A percentile compares a stretch with the other conserved stretches of the same genome.
Conservation (phyloP, 2,797 vertebrate species). For the Prunella strophiata region DNA sequence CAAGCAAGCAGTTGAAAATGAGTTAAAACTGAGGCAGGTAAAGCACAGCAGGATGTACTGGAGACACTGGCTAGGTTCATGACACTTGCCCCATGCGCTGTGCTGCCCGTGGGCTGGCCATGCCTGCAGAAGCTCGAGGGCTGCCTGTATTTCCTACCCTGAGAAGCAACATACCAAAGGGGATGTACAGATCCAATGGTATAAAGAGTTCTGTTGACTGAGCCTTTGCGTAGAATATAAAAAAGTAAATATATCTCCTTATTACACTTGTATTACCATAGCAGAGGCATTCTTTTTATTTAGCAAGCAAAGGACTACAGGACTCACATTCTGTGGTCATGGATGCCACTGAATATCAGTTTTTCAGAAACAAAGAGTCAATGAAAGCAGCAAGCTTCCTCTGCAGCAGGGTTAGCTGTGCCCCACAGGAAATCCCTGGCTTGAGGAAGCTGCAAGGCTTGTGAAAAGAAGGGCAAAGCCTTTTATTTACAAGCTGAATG, state of each 20-base stretch:
- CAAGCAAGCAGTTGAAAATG: not conserved
- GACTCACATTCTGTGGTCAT: not conserved
- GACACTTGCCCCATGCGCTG: not conserved
- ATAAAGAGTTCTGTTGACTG: not conserved
- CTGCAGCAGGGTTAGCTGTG: conserved; percentile 58
- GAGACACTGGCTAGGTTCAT: not conserved
- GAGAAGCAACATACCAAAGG: not conserved
- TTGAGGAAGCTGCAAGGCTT: conserved; percentile 45
- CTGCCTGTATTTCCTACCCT: not conserved
- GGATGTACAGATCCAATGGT: not conserved
- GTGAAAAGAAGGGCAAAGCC: conserved; percentile 54
- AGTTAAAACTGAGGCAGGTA: not conserved
- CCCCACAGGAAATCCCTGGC: conserved; percentile 65
- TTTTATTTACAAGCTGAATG: conserved; percentile 27
- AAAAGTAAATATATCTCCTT: not conserved
- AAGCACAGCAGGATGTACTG: not conserved
- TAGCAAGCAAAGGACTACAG: not conserved
- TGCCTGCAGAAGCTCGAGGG: not conserved
- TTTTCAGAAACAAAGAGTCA: conserved; percentile 58
- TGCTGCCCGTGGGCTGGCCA: not conserved
- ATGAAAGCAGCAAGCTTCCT: conserved; percentile 57
- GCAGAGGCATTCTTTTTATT: not conserved
- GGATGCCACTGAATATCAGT: conserved; percentile 10
- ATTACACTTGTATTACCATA: not conserved
- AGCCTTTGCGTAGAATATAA: not conserved